Evolutionary conservation across 2,113 vertebrate species (phyloP).

Genomic region (Varanus komodoensis): DNA sequence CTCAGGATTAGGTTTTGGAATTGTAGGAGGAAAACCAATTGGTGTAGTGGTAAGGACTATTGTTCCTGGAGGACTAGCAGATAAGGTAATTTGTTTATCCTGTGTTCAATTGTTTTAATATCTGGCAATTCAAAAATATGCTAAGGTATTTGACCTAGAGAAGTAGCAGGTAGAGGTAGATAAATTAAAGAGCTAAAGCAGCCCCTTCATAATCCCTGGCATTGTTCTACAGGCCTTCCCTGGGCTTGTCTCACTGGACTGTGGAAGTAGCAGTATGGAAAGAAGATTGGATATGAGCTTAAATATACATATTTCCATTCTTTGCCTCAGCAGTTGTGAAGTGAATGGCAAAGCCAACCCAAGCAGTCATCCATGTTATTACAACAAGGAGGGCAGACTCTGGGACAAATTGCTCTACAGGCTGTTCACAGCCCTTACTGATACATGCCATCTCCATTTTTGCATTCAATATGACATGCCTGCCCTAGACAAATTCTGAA

Average conservation of each 20-base stretch:
- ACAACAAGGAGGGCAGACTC: not conserved
- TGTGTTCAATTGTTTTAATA: constrained; percentile 56
- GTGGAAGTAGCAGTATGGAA: not conserved
- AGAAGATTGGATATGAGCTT: not conserved
- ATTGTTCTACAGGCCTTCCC: not conserved
- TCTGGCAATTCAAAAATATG: constrained; percentile 65
- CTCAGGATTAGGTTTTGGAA: constrained; percentile 95
- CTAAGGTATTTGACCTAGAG: not conserved
- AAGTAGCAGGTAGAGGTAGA: not conserved
- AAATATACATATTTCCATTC: not conserved
- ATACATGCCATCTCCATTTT: not conserved
- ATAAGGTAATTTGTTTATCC: constrained; percentile 83
- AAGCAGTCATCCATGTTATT: not conserved
- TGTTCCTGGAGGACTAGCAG: constrained; percentile 88
- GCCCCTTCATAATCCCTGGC: not conserved
- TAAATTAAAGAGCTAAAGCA: not conserved
- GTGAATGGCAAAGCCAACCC: not conserved
- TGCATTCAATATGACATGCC: not conserved
- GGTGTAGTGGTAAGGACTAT: constrained; percentile 95
- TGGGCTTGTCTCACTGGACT: not conserved
- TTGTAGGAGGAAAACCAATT: constrained; percentile 90
- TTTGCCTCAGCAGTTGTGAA: not conserved
- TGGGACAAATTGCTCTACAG: not conserved
- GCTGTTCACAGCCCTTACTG: not conserved
- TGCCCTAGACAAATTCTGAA: not conserved